Evolutionary conservation across 2,113 vertebrate species (phyloP).

Genomic region (Hippolais icterina): DNA sequence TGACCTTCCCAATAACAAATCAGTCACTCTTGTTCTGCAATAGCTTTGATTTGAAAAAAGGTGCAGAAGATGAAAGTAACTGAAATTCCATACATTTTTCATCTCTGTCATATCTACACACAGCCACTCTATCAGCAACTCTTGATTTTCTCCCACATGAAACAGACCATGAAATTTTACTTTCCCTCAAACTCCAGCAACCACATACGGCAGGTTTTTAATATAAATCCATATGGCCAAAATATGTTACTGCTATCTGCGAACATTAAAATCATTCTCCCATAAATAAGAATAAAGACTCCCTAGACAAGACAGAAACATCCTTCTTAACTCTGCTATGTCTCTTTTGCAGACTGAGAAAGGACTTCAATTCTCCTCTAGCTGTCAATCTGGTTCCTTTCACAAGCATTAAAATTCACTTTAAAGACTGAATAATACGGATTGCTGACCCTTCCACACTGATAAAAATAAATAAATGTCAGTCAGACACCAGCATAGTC

Average conservation of each 20-base stretch:
- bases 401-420: constrained; percentile 37
- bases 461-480: constrained; percentile 51
- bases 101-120: constrained; percentile 12
- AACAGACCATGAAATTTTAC: constrained; percentile 26
- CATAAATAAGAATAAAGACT: not conserved
- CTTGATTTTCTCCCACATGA: not conserved
- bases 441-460: constrained; percentile 32
- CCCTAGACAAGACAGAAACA: not conserved
- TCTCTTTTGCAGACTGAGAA: not conserved
- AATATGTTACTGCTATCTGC: not conserved
- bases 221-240: not conserved
- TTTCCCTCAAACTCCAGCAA: not conserved
- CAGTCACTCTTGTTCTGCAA: not conserved
- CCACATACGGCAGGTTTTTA: not conserved
- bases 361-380: not conserved
- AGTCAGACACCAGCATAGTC: constrained; percentile 20
- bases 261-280: not conserved
- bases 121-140: not conserved
- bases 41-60: constrained; percentile 4
- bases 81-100: constrained; percentile 32
- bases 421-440: constrained; percentile 33
- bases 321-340: not conserved
- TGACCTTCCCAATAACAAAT: constrained; percentile 9
- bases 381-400: constrained; percentile 12
- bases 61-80: constrained; percentile 31